These are phyloP conservation scores for Holothuria leucospilota DNA, from an alignment of 53 echinoderm and acorn worm species.

Conservation along the genomic window DNA sequence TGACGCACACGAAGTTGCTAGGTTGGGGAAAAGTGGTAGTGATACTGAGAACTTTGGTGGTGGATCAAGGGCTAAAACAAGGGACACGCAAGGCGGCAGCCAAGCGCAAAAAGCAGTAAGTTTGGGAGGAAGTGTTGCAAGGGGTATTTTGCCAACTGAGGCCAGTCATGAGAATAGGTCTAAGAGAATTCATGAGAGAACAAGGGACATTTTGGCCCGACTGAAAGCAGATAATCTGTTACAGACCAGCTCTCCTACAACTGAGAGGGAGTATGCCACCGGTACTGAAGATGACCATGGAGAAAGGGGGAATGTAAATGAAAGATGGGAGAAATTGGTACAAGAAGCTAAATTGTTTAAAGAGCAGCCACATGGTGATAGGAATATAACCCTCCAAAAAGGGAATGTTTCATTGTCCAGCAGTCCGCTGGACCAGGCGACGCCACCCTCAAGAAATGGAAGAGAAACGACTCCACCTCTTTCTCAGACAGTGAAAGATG, in stretches of 20 bases:
- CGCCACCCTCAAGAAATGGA: too few species aligned
- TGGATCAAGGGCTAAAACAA: too few species aligned
- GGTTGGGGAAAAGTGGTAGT: background rate
- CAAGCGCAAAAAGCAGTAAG: too few species aligned
- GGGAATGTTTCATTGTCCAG: too few species aligned
- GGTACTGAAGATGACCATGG: slow-evolving; percentile 27
- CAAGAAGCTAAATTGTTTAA: slow-evolving; percentile 62
- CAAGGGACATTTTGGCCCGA: slow-evolving; percentile 56
- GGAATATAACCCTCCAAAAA: background rate
- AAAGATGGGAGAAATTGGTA: slow-evolving; percentile 37
- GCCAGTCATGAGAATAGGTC: slow-evolving; percentile 33
- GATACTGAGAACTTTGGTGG: too few species aligned
- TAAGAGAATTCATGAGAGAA: slow-evolving; percentile 59
- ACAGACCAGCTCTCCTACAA: background rate
- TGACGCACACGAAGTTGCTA: background rate
- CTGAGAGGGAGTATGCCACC: background rate
- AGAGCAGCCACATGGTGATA: slow-evolving; percentile 55
- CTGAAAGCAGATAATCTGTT: slow-evolving; percentile 53
- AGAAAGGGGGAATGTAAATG: background rate
- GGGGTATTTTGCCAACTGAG: slow-evolving; percentile 40
- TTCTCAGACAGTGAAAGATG: slow-evolving; percentile 31
- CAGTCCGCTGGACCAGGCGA: too few species aligned
- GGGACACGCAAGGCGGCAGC: too few species aligned
- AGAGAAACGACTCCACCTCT: too few species aligned
- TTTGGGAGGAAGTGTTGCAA: background rate